Evolutionary conservation across 2,888 invertebrate genomes (phyloP).

Genomic region (Eupithecia vulgata): DNA sequence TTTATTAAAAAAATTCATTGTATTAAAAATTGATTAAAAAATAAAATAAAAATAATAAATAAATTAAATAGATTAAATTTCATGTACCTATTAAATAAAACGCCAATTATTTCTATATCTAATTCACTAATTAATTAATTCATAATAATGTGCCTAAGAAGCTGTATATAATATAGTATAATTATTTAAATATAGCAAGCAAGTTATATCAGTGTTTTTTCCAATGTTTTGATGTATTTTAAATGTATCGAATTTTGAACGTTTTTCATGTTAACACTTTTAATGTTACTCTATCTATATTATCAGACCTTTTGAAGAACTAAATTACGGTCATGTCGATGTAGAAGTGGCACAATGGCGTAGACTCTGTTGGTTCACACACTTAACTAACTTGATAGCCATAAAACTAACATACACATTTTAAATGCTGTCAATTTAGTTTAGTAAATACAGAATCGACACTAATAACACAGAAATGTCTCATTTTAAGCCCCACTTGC

Average conservation of each 20-base stretch:
- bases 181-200: conserved; percentile 43
- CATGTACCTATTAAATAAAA: not conserved
- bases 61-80: not conserved
- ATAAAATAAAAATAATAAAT: conserved; percentile 7
- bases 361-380: not conserved
- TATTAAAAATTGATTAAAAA: not conserved
- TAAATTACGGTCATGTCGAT: not conserved
- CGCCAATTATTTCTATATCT: conserved; percentile 19
- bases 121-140: conserved; percentile 19
- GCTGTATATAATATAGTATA: conserved; percentile 41
- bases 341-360: conserved; percentile 21
- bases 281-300: conserved; percentile 29
- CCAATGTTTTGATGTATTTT: conserved; percentile 43
- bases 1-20: not conserved
- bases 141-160: conserved; percentile 66
- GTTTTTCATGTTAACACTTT: conserved; percentile 43
- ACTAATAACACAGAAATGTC: not conserved
- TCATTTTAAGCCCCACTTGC: no score
- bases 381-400: not conserved
- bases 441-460: not conserved
- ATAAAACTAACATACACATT: not conserved
- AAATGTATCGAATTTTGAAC: conserved; percentile 43
- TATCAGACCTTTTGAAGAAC: conserved; percentile 17
- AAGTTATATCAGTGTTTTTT: conserved; percentile 43
- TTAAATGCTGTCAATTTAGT: not conserved